Conservation (phyloP, 1,140 invertebrate genomes). For the Zaprionus gabonicus region DNA sequence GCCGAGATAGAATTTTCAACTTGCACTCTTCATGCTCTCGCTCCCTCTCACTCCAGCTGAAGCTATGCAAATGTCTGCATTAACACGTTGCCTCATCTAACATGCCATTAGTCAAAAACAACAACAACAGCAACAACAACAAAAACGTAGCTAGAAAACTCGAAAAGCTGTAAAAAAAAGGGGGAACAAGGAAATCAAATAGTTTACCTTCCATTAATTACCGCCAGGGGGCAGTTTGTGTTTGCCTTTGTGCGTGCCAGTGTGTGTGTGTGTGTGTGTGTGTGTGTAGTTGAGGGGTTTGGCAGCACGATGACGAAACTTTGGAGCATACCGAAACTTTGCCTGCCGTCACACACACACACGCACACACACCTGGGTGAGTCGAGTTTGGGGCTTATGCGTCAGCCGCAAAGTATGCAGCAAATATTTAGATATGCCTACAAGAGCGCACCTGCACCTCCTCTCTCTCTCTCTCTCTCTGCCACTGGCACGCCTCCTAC, state of each 20-base stretch:
- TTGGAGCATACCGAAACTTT: slow-evolving; percentile 46
- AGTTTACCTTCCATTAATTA: slow-evolving; percentile 70
- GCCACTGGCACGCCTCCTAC: not conserved
- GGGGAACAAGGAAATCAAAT: slow-evolving; percentile 64
- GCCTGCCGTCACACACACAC: slow-evolving; percentile 38
- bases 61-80: slow-evolving; percentile 65
- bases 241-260: slow-evolving; percentile 2
- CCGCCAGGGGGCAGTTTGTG: slow-evolving; percentile 58
- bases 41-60: not conserved
- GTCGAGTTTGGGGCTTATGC: slow-evolving; percentile 39
- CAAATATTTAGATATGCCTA: slow-evolving; percentile 70
- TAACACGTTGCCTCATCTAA: slow-evolving; percentile 66
- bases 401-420: slow-evolving; percentile 68
- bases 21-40: slow-evolving; percentile 9
- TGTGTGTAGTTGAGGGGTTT: not conserved
- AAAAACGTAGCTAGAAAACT: slow-evolving; percentile 19
- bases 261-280: not conserved
- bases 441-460: not conserved
- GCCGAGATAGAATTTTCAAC: slow-evolving; percentile 45
- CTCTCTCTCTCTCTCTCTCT: not conserved
- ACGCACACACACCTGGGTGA: slow-evolving; percentile 22
- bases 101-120: slow-evolving; percentile 60
- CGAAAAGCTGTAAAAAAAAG: slow-evolving; percentile 44
- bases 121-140: slow-evolving; percentile 14
- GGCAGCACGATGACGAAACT: slow-evolving; percentile 29